phyloP scores from a whole-genome alignment of 2,888 invertebrate species.

The Cerastoderma edule region DNA sequence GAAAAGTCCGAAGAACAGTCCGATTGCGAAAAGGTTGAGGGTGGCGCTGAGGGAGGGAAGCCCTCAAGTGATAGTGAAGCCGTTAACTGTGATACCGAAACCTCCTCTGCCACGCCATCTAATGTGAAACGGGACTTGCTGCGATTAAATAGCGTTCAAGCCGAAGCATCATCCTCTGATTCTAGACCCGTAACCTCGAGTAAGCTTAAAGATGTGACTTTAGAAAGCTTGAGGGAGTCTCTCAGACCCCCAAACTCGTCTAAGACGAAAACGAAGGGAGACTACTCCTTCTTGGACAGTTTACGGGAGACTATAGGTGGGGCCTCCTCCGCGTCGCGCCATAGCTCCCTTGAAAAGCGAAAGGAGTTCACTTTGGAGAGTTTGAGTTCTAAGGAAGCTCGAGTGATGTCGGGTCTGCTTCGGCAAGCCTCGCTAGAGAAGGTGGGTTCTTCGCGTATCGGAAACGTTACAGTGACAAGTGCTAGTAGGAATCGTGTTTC shows the following conservation, averaged over 20 bases:
- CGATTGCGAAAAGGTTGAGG: slow-evolving; percentile 16
- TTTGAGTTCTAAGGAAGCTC: slow-evolving; percentile 80
- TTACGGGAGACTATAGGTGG: slow-evolving; percentile 70
- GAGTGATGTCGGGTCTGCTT: slow-evolving; percentile 81
- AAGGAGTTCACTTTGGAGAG: slow-evolving; percentile 81
- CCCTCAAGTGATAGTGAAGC: slow-evolving; percentile 35
- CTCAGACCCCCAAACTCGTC: slow-evolving; percentile 66
- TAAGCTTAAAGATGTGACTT: slow-evolving; percentile 69
- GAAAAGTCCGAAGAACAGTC: not conserved
- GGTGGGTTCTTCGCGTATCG: slow-evolving; percentile 80
- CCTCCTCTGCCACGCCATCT: slow-evolving; percentile 51
- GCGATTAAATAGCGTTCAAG: slow-evolving; percentile 58
- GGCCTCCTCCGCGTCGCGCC: slow-evolving; percentile 74
- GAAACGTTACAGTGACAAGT: slow-evolving; percentile 79
- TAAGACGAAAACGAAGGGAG: slow-evolving; percentile 62
- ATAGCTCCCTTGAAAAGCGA: slow-evolving; percentile 71
- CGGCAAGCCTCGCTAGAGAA: slow-evolving; percentile 81
- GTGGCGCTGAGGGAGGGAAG: slow-evolving; percentile 11
- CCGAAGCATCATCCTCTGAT: slow-evolving; percentile 42
- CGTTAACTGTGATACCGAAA: slow-evolving; percentile 59
- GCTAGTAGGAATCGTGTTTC: slow-evolving; percentile 79
- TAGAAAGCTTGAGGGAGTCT: slow-evolving; percentile 72
- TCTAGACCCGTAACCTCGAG: slow-evolving; percentile 64
- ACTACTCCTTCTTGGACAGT: slow-evolving; percentile 64
- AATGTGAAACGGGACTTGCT: slow-evolving; percentile 60